Evolutionary conservation across 2,888 invertebrate species (phyloP), one percentile per base, ranked within the genome.

Genomic region (Drosophila ustulata): DNA sequence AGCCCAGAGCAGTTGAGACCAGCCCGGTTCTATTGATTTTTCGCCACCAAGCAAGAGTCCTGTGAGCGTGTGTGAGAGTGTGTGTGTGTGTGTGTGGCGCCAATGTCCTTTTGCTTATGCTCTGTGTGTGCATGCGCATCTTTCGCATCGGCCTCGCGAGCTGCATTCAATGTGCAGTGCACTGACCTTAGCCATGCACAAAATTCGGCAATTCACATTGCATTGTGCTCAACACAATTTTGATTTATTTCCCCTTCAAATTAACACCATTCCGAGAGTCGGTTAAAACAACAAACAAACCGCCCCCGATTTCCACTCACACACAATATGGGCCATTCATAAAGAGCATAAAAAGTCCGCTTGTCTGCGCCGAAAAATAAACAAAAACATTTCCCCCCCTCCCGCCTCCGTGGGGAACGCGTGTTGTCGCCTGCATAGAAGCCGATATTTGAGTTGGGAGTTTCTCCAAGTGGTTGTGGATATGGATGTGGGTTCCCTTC

Each of bases 271-370:
- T 66, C 49, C 18, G 37, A 37, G 25, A 62, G 55, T 51, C 49
- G 71, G 39, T 28, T 61, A 62, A 75, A 64, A 67, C 52, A 51
- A 43, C 37, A 61, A 49, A 51, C 43, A 51, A 59, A 43, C 50
- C 28, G 28, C 28, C 28, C 9, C 11, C 28, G 30, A 55, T 55
- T 55, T 41, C 45, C 7, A 39, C 30, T 64, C 52, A 62, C 56
- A 51, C 57, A 83, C 86, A 83, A 86, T 83, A 80, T 83, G 68
- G 83, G 78, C 83, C 83, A 86, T 83, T 83, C 83, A 83, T 77
- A 71, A 43, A 34, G 57, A 23, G 18, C 45, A 57, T 49, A 56
- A 78, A 47, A 78, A 71, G 34, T 37, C 45, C 61, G 57, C 66
- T 66, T 41, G 55, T 59, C 37, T 45, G 25, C 1, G 13, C 37